Evolutionary conservation across 2,797 vertebrate genomes (phyloP), one percentile per base, ranked within the genome.

Genomic region (Characodon lateralis): DNA sequence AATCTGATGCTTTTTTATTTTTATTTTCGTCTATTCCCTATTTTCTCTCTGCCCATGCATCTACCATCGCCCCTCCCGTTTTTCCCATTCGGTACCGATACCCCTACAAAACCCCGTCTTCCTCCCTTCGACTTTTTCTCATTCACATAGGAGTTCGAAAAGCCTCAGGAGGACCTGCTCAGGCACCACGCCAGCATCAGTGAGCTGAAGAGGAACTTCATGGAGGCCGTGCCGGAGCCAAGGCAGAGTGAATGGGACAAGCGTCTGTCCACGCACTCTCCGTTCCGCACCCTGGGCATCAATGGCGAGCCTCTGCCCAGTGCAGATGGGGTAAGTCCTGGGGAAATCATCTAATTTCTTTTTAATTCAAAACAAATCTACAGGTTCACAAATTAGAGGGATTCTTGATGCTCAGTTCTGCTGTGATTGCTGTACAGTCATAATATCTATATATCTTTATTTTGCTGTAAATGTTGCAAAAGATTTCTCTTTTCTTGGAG

Each of bases 191-290:
- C 97, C 92, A 99, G 96, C 86, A 96, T 99, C 94, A 98, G 96
- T 22, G 96, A 98, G 86, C 87, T 99, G 89, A 99, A 99, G 94
- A 97, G 97, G 89, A 96, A 96, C 93, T 99, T 99, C 82, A 99
- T 99, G 98, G 97, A 98, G 80, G 94, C 97, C 0, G 92, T 97
- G 63, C 97, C 97, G 0, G 97, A 98, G 77, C 89, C 93, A 18
- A 95, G 94, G 73, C 97, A 96, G 76, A 99, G 95, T 4, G 98
- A 99, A 88, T 99, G 98, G 98, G 98, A 99, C 91, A 98, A 98
- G 77, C 98, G 98, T 24, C 95, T 99, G 83, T 99, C 98, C 68
- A 95, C 96, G 26, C 97, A 99, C 93, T 98, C 97, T 8, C 97
- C 98, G 0, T 97, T 98, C 92, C 95, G 96, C 94, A 96, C 76